Base-by-base conservation (phyloP, 2,113 vertebrate genomes). In the Morone chrysops region DNA sequence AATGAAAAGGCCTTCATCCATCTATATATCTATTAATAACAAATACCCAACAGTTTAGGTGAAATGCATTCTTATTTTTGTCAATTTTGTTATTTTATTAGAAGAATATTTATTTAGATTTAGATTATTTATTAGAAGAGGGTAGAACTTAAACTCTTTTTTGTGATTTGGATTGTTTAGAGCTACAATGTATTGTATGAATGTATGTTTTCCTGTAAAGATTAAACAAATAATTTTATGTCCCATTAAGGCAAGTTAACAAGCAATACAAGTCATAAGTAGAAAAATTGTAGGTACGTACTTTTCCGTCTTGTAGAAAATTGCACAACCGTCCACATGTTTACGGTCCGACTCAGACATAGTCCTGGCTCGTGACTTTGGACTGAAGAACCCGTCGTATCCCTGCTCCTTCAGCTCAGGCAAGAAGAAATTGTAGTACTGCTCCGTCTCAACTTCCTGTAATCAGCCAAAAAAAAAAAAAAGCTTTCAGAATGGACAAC, bases 261-360 rank as follows among this genome's bases (percentile, higher is more conserved):
- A 76, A 75, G 11, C 17, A 7, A 56, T 18, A 43, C 5, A 22
- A 5, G 10, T 10, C 9, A 59, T 1, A 68, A 70, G 0, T 4
- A 8, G n/a, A n/a, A n/a, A 57, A 59, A 12, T 1, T 51, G 62
- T 8, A 18, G 13, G 14, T 16, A 93, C 97, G 92, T 95, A 99
- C 97, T 99, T 99, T 81, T 99, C 98, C 2, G 96, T 96, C 89
- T 96, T 98, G 95, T 96, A 99, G 95, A 99, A 99, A 95, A 99
- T 93, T 92, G 98, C 98, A 95, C 98, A 99, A 78, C 98, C 98
- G 65, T 99, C 98, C 74, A 99, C 98, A 14, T 99, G 98, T 91
- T 99, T 99, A 75, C 98, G 97, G 93, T 99, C 98, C 22, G 96
- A 98, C 94, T 99, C 98, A 0, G 97, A 99, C 98, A 99, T 99